These are phyloP conservation scores for Monopterus albus DNA, from an alignment of 2,113 vertebrate species.

Conservation along the genomic window DNA sequence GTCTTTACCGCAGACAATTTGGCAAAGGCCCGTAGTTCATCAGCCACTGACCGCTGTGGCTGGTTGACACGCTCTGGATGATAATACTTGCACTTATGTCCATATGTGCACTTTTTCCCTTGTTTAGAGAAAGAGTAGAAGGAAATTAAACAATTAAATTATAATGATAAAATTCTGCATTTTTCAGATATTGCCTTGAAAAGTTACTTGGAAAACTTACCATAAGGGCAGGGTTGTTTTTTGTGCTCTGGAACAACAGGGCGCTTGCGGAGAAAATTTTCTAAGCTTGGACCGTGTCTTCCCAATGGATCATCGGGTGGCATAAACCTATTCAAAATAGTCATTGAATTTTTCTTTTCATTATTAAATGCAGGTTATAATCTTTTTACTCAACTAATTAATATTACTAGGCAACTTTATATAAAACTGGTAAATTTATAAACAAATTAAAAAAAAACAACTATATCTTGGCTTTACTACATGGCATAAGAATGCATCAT, in stretches of 20 bases:
- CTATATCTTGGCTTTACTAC: too few species aligned
- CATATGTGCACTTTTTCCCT: constrained; percentile 99
- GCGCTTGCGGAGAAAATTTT: constrained; percentile 96
- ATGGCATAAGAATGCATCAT: neutral
- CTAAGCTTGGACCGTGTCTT: constrained; percentile 96
- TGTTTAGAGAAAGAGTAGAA: constrained; percentile 64
- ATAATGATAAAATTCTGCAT: neutral
- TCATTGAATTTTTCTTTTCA: neutral
- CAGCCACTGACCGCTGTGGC: constrained; percentile 94
- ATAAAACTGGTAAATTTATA: too few species aligned
- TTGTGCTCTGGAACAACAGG: constrained; percentile 97
- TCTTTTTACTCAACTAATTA: too few species aligned
- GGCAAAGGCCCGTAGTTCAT: constrained; percentile 98
- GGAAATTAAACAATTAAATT: neutral
- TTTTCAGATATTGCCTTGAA: neutral
- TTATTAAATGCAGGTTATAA: constrained; percentile 1
- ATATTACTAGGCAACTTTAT: too few species aligned
- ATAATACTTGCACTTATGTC: constrained; percentile 99
- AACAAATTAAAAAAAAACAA: too few species aligned
- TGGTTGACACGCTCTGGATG: constrained; percentile 98
- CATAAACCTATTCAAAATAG: constrained; percentile 89
- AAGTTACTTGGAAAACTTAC: constrained; percentile 81
- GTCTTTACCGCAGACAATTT: constrained; percentile 98
- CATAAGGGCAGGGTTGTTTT: constrained; percentile 98
- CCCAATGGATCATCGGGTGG: constrained; percentile 97